Conservation (phyloP, 2,888 invertebrate genomes). For the Cephus rjabovi region DNA sequence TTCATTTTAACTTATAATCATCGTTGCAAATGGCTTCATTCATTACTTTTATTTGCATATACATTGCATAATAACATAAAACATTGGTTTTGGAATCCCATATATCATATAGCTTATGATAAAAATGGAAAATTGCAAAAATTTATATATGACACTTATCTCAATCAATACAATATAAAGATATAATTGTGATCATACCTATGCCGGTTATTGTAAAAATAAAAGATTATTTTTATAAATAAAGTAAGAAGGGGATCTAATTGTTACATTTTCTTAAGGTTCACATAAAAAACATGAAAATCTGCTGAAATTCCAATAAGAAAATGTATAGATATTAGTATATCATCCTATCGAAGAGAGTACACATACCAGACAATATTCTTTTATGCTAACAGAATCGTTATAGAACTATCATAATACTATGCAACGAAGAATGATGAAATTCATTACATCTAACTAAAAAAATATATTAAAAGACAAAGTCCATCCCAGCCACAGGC, state of each 20-base stretch:
- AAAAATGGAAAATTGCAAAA: not conserved
- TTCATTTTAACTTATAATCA: not conserved
- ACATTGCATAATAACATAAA: not conserved
- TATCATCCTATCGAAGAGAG: not conserved
- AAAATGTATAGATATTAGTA: not conserved
- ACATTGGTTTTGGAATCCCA: not conserved
- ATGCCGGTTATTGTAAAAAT: not conserved
- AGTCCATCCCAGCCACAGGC: constrained; percentile 3
- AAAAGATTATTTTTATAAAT: not conserved
- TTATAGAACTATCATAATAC: not conserved
- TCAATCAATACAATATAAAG: not conserved
- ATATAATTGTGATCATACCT: not conserved
- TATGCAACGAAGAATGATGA: not conserved
- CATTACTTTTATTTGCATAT: not conserved
- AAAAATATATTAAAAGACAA: not conserved
- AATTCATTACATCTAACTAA: constrained; percentile 11
- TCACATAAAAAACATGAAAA: not conserved
- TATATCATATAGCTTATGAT: not conserved
- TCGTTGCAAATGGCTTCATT: not conserved
- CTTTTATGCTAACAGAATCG: not conserved
- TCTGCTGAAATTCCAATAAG: not conserved
- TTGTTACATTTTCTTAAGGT: not conserved
- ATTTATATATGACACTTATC: not conserved
- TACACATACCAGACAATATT: not conserved
- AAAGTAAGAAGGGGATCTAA: not conserved